Conservation (phyloP, 1,140 invertebrate genomes). For the Nebria ingens region DNA sequence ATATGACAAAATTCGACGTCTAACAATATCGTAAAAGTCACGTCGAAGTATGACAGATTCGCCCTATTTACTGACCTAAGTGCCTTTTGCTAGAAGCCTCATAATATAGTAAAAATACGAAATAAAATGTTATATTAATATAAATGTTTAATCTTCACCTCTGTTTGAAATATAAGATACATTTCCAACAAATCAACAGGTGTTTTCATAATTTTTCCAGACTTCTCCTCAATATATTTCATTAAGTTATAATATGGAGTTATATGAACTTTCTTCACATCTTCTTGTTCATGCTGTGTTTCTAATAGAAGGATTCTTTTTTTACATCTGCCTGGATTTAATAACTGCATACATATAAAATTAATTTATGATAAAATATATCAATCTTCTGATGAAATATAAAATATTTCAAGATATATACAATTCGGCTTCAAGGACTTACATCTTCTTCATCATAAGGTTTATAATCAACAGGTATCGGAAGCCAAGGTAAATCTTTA, state of each 20-base stretch:
- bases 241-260: slow-evolving; percentile 21
- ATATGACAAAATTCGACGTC: too few species aligned
- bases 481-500: slow-evolving; percentile 27
- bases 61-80: too few species aligned
- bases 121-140: slow-evolving; percentile 4
- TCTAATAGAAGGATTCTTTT: slow-evolving; percentile 13
- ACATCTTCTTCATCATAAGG: slow-evolving; percentile 20
- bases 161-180: slow-evolving; percentile 24
- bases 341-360: slow-evolving; percentile 14
- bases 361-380: slow-evolving; percentile 10
- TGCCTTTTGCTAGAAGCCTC: too few species aligned
- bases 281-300: slow-evolving; percentile 12
- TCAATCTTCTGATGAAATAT: slow-evolving; percentile 17
- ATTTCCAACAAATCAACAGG: slow-evolving; percentile 18
- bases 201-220: slow-evolving; percentile 21
- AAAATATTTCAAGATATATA: background rate
- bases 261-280: slow-evolving; percentile 19
- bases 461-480: slow-evolving; percentile 26
- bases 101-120: background rate
- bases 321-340: slow-evolving; percentile 16
- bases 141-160: slow-evolving; percentile 10
- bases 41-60: too few species aligned
- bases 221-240: slow-evolving; percentile 21
- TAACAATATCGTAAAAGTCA: too few species aligned
- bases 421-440: too few species aligned